A percentile compares a stretch with the other conserved stretches of the same genome.
phyloP scores from a whole-genome alignment of 2,797 vertebrate genomes.

The Pygocentrus nattereri region DNA sequence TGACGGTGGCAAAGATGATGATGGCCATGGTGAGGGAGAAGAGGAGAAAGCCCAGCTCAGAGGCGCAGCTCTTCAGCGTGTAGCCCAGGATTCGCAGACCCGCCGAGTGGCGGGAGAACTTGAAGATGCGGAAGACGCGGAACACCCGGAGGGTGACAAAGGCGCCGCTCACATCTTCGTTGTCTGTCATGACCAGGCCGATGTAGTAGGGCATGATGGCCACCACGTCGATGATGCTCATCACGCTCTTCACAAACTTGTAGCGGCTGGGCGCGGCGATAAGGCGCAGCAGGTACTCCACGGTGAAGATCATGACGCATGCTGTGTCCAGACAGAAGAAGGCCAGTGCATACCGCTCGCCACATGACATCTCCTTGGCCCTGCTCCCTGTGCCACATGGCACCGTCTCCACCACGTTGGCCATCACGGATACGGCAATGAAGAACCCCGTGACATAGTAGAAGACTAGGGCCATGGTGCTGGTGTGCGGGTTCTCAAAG shows the following conservation, averaged over 20 bases:
- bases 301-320: constrained; percentile 98
- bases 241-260: constrained; percentile 92
- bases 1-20: constrained; percentile 93
- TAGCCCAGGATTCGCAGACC: constrained; percentile 95
- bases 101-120: constrained; percentile 97
- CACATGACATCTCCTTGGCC: constrained; percentile 85
- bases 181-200: constrained; percentile 94
- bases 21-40: constrained; percentile 95
- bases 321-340: constrained; percentile 99
- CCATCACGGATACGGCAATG: constrained; percentile 95
- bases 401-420: constrained; percentile 95
- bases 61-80: constrained; percentile 91
- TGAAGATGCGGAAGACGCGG: constrained; percentile 97
- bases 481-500: constrained; percentile 97
- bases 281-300: constrained; percentile 93
- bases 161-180: constrained; percentile 96
- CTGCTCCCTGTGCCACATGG: constrained; percentile 85
- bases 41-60: constrained; percentile 90
- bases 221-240: constrained; percentile 97
- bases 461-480: constrained; percentile 94
- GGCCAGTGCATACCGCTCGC: constrained; percentile 91
- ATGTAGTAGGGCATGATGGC: constrained; percentile 99
- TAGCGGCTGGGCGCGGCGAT: constrained; percentile 92
- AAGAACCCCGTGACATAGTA: constrained; percentile 99
- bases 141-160: constrained; percentile 97